phyloP scores from a whole-genome alignment of 1,140 invertebrate species.

The Temnothorax nylanderi region DNA sequence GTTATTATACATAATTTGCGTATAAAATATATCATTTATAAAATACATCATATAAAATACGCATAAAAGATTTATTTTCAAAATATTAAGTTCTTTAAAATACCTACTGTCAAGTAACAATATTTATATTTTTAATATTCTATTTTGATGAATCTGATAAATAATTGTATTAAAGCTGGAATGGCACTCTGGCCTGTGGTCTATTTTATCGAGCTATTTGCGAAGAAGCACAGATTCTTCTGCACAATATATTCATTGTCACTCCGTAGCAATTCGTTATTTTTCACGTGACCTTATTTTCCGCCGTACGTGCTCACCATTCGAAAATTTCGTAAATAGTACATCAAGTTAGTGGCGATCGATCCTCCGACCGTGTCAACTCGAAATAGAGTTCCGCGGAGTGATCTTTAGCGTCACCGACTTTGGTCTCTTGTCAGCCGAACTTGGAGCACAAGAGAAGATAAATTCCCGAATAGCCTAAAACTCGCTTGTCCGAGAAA shows the following conservation, averaged over 20 bases:
- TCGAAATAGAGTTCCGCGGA: constrained; percentile 22
- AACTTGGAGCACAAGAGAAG: background rate
- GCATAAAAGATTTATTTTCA: background rate
- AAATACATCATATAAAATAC: background rate
- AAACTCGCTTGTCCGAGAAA: constrained; percentile 1
- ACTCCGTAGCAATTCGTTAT: constrained; percentile 23
- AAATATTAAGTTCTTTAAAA: background rate
- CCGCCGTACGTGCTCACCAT: background rate
- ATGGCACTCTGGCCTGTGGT: background rate
- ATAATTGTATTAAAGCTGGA: background rate
- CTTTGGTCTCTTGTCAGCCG: background rate
- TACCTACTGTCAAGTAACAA: background rate
- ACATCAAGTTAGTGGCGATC: constrained; percentile 32
- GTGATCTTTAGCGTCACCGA: background rate
- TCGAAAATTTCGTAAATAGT: constrained; percentile 44
- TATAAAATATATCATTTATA: background rate
- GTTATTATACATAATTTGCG: background rate
- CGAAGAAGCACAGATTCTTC: background rate
- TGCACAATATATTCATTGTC: background rate
- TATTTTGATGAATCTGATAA: background rate
- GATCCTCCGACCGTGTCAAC: constrained; percentile 12
- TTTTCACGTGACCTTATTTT: constrained; percentile 43
- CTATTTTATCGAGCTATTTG: too few relatives aligned
- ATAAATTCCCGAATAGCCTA: background rate
- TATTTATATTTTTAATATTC: background rate